These are phyloP conservation scores for Zapus hudsonius DNA, from an alignment of 2,113 vertebrate genomes.

Conservation along the genomic window DNA sequence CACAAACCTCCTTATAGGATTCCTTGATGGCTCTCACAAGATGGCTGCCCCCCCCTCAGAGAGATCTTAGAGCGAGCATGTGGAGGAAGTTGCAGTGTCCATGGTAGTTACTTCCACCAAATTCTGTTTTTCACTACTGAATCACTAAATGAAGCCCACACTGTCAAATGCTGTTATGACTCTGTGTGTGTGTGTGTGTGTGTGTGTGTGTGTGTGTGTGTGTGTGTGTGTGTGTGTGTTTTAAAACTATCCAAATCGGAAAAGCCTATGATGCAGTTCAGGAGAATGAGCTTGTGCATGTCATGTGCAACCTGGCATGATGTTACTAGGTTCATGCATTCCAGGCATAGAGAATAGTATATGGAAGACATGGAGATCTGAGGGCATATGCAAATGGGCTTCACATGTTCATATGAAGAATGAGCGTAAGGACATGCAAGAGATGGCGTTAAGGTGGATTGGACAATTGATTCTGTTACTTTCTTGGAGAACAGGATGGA, in stretches of 20 bases:
- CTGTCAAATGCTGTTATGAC: background rate
- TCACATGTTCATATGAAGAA: too few species aligned
- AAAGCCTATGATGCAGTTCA: background rate
- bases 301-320: too few species aligned
- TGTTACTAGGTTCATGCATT: background rate
- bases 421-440: background rate
- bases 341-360: background rate
- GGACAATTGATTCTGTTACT: background rate
- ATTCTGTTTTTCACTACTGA: background rate
- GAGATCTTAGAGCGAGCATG: background rate
- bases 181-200: background rate
- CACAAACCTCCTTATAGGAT: background rate
- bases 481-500: background rate
- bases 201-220: background rate
- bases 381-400: background rate
- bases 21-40: background rate
- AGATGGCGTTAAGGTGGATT: background rate
- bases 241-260: background rate
- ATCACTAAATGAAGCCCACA: background rate
- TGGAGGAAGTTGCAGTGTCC: background rate
- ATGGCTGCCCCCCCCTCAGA: too few species aligned
- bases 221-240: background rate
- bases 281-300: background rate
- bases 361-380: background rate
- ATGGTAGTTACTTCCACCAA: background rate